These are phyloP conservation scores for Thera obeliscata DNA, from an alignment of 2,888 invertebrate species.

Conservation along the genomic window DNA sequence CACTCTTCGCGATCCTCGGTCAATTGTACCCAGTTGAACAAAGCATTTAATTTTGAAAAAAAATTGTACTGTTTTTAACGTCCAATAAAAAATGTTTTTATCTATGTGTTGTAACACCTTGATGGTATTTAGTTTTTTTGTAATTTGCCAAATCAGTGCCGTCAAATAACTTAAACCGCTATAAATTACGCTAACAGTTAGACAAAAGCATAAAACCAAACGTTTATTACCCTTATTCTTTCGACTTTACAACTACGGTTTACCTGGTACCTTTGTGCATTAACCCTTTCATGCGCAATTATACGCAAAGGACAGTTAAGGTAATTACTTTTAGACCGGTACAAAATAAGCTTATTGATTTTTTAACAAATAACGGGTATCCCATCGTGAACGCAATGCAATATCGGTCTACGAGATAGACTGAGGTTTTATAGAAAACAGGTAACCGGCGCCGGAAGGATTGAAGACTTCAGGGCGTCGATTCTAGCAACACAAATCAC, in stretches of 20 bases:
- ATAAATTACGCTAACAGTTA: constrained; percentile 17
- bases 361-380: constrained; percentile 5
- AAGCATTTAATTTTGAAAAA: no score
- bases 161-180: constrained; percentile 13
- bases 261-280: constrained; percentile 37
- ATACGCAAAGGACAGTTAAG: constrained; percentile 27
- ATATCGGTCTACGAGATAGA: neutral
- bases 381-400: neutral
- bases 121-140: no score
- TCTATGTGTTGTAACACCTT: no score
- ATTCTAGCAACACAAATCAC: no score
- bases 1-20: no score
- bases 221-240: constrained; percentile 30
- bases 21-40: no score
- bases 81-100: no score
- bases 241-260: constrained; percentile 28
- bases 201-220: constrained; percentile 32
- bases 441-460: neutral
- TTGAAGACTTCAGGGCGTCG: no score
- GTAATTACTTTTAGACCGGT: constrained; percentile 22
- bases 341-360: constrained; percentile 14
- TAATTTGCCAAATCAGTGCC: neutral
- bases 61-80: no score
- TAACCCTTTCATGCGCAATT: constrained; percentile 39
- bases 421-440: constrained; percentile 1